Base-by-base conservation (phyloP, 2,797 vertebrate genomes). In the Gorsachius magnificus region DNA sequence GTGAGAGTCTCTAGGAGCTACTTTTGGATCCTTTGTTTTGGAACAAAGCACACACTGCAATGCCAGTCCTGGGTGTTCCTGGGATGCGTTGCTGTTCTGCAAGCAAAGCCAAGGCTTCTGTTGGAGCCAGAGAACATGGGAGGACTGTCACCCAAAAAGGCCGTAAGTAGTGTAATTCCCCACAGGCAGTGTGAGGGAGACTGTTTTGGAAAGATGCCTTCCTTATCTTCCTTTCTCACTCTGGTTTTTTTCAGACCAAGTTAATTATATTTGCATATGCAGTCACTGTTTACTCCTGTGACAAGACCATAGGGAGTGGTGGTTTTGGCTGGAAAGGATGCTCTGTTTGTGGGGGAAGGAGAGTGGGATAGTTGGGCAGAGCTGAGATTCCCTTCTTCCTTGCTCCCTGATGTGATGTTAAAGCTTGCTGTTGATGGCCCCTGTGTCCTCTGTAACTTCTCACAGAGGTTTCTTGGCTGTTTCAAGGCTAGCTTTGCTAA, bases 171-270 rank as follows among this genome's bases (percentile, higher is more conserved):
- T 16, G 36, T 57, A 68, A 85, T 80, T 97, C 91, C 76, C 65
- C 22, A 53, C 20, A 74, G 88, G 43, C 43, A 75, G 17, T 21
- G 33, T 21, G 54, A 38, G 41, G 50, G 13, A 81, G 43, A 46
- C 61, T 79, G 90, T 36, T 93, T 78, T 51, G 54, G 85, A 88
- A 78, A 83, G 58, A 75, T 72, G 45, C 45, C 35, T 76, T 86
- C 70, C 93, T 94, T 96, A 95, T 91, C 93, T 96, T 93, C 46
- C 43, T 84, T 90, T 79, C 38, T 86, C 90, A 93, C 43, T 71
- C 69, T 61, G 26, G 21, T 43, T 56, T 90, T 90, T 82, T 92
- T 90, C 63, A 76, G 63, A 75, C 25, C 26, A 81, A 90, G 69
- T 81, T 81, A 95, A 95, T 97, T 90, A 65, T 86, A 65, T 94